phyloP scores from a whole-genome alignment of 2,113 vertebrate species.

The Dipodomys spectabilis region DNA sequence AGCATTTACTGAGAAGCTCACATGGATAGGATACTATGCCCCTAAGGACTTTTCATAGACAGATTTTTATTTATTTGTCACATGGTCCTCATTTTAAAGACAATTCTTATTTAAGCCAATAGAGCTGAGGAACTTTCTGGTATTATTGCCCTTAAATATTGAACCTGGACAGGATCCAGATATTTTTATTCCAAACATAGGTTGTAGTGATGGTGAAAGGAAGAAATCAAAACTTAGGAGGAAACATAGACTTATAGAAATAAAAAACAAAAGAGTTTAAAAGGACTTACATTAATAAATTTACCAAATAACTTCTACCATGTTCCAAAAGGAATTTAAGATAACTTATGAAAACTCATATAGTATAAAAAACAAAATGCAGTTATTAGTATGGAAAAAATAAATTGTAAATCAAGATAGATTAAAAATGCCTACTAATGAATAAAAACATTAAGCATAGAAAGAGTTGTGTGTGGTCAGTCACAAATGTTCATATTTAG shows the following conservation, averaged over 20 bases:
- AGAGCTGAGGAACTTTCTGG: neutral
- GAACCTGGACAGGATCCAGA: neutral
- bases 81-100: neutral
- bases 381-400: neutral
- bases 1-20: neutral
- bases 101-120: neutral
- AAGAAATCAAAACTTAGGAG: neutral
- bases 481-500: neutral
- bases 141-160: neutral
- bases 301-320: neutral
- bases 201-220: neutral
- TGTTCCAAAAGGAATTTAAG: neutral
- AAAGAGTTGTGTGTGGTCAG: neutral
- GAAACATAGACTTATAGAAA: neutral
- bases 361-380: neutral
- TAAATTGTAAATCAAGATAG: neutral
- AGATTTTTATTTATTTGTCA: conserved; percentile 15
- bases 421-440: neutral
- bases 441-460: neutral
- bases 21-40: neutral
- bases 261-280: neutral
- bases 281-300: neutral
- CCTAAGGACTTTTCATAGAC: neutral
- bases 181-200: neutral
- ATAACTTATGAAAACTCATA: neutral